phyloP scores from a whole-genome alignment of 2,888 invertebrate genomes.

The Tipula lateralis region DNA sequence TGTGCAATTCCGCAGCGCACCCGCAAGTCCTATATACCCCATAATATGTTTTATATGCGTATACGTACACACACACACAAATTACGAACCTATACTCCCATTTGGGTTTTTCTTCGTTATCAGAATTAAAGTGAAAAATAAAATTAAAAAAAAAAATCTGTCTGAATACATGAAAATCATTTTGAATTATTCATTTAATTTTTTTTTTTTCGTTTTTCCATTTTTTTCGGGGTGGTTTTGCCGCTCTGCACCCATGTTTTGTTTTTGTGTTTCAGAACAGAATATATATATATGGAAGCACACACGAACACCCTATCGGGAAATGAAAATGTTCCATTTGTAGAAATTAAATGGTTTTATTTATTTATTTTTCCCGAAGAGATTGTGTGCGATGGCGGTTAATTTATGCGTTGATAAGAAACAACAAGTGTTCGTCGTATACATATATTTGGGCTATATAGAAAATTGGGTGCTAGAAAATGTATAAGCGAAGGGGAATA shows the following conservation, averaged over 20 bases:
- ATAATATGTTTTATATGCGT: too few species aligned
- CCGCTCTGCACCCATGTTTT: background rate
- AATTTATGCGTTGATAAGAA: conserved; percentile 14
- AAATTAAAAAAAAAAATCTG: background rate
- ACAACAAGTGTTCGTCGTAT: background rate
- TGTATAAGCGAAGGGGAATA: background rate
- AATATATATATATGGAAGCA: background rate
- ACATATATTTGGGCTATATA: background rate
- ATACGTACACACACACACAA: background rate
- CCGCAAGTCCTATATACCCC: background rate
- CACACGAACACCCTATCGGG: background rate
- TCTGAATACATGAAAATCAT: background rate
- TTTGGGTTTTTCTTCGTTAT: background rate
- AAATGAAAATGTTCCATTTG: conserved; percentile 12
- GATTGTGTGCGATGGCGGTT: background rate
- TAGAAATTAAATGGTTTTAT: background rate
- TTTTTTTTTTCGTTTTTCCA: background rate
- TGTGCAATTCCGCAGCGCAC: background rate
- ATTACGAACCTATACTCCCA: background rate
- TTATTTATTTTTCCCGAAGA: background rate
- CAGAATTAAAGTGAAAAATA: background rate
- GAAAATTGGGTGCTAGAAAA: background rate
- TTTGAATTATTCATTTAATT: background rate
- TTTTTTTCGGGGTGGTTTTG: background rate
- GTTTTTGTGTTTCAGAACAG: background rate